phyloP scores from a whole-genome alignment of 2,888 invertebrate species.

The Emmelina monodactyla region DNA sequence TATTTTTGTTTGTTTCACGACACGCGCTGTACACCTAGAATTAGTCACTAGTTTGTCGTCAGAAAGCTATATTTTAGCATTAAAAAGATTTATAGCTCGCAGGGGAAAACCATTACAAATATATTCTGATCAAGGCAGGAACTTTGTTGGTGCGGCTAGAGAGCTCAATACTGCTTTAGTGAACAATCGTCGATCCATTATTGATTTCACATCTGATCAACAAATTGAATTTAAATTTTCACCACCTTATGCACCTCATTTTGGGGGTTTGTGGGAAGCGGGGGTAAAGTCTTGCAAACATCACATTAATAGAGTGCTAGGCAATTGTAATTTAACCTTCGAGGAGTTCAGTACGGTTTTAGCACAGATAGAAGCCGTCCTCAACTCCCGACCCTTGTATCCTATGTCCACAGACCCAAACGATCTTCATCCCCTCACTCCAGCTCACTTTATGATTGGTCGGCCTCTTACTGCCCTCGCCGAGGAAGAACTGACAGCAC shows the following conservation, averaged over 20 bases:
- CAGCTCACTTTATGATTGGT: constrained; percentile 15
- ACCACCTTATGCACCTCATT: constrained; percentile 6
- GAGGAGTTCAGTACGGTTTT: constrained; percentile 12
- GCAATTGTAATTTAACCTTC: constrained; percentile 12
- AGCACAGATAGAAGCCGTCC: constrained; percentile 12
- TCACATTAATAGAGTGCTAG: constrained; percentile 9
- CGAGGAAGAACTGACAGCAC: too few species aligned
- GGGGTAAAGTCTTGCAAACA: constrained; percentile 4
- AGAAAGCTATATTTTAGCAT: constrained; percentile 11
- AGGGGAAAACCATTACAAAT: constrained; percentile 13
- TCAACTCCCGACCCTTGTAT: constrained; percentile 12
- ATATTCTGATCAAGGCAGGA: constrained; percentile 16
- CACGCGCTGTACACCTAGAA: constrained; percentile 14
- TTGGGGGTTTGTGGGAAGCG: constrained; percentile 5
- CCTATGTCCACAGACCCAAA: constrained; percentile 9
- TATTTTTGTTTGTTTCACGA: constrained; percentile 13
- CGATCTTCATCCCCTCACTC: constrained; percentile 11
- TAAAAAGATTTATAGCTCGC: constrained; percentile 14
- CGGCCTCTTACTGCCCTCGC: constrained; percentile 8
- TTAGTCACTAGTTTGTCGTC: constrained; percentile 11
- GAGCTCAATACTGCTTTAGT: constrained; percentile 6
- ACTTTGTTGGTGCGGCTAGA: constrained; percentile 15
- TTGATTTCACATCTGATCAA: neutral
- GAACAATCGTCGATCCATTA: neutral
- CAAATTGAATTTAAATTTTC: constrained; percentile 4